Evolutionary conservation across 2,113 vertebrate genomes (phyloP), one percentile per base, ranked within the genome.

Genomic region (Parus major): DNA sequence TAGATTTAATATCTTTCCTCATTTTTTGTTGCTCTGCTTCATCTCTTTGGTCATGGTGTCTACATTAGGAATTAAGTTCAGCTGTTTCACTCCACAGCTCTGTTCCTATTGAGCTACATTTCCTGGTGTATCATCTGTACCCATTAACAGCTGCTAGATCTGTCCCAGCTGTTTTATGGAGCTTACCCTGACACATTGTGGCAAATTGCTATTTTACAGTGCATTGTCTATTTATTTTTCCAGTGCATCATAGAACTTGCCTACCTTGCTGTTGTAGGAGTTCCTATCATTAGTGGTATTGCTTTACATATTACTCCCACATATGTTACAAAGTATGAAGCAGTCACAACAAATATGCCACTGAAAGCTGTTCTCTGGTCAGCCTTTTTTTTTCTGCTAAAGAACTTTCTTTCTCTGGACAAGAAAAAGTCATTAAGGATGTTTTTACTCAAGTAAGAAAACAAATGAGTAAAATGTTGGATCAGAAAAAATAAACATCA

Each of bases 401-500:
- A 96, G 42, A 92, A 92, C 55, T 89, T 90, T 88, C 35, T 81
- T 95, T 55, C 94, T 75, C 50, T 94, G 83, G 20, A 70, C 50
- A 93, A 95, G 83, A 73, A 91, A 94, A 97, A 94, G 69, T 89
- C 88, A 89, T 96, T 96, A 86, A 83, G 63, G 72, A 91, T 93
- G 72, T 89, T 97, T 97, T 96, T 68, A 83, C 15, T 96, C 72
- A 66, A 96, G 35, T 47, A 94, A 92, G 83, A 92, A 95, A 96
- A 93, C 76, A 95, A 94, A 72, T 75, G 78, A 93, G n/a, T 42
- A 80, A 95, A 90, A 97, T 13, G 85, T 95, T 93, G 91, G 28
- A 90, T 78, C 69, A 81, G 90, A 96, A 96, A 97, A 96, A 92
- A 91, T 69, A 95, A 97, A 83, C 71, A 95, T 90, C 83, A 92